phyloP scores from a whole-genome alignment of 2,113 vertebrate species.

The Anoura caudifer region DNA sequence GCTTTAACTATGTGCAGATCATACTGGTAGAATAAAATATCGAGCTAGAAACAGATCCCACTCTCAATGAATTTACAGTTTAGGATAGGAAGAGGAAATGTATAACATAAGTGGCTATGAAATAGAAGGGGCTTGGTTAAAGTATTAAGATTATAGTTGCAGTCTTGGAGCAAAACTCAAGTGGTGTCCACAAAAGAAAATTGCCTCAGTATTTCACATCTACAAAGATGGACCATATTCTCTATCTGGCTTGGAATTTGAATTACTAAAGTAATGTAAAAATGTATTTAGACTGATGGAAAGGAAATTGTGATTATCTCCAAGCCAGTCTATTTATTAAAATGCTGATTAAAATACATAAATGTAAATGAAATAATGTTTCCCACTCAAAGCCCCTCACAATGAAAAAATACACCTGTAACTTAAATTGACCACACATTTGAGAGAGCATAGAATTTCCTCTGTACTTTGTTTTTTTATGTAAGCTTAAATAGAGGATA shows the following conservation, averaged over 20 bases:
- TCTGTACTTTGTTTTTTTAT: conserved; percentile 18
- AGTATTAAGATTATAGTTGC: not conserved
- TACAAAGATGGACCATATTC: not conserved
- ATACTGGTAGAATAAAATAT: not conserved
- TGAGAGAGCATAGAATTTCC: not conserved
- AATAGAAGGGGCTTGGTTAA: not conserved
- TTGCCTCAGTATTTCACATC: not conserved
- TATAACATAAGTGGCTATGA: not conserved
- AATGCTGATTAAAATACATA: conserved; percentile 49
- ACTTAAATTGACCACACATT: not conserved
- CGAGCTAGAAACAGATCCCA: not conserved
- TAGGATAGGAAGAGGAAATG: not conserved
- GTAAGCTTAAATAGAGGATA: not conserved
- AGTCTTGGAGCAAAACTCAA: not conserved
- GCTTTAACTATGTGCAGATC: not conserved
- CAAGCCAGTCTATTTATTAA: conserved; percentile 13
- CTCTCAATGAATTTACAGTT: not conserved
- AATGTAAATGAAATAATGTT: not conserved
- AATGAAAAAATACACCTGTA: conserved; percentile 33
- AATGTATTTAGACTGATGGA: not conserved
- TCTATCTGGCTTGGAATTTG: not conserved
- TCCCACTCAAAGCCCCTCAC: not conserved
- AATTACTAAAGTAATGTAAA: not conserved
- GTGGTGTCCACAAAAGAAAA: not conserved
- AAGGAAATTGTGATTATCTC: conserved; percentile 10